Percentiles rank a stretch among this genome's conserved stretches.
Evolutionary conservation across 2,888 invertebrate genomes (phyloP).

Genomic region (Catocala nupta): DNA sequence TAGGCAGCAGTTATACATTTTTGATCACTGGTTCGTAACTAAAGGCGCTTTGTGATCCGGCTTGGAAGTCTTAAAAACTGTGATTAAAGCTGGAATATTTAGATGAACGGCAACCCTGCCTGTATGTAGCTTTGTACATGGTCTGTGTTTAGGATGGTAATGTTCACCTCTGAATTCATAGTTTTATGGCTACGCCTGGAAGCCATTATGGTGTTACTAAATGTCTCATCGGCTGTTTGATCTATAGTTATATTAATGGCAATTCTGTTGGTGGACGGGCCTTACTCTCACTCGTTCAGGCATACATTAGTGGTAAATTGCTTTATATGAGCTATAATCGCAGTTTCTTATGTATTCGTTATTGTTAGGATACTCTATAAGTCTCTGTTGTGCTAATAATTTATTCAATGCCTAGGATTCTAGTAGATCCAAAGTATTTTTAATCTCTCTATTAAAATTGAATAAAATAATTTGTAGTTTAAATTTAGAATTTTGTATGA

Average conservation of each 20-base stretch:
- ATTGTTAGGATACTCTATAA: too few relatives aligned
- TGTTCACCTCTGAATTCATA: constrained; percentile 24
- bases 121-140: constrained; percentile 22
- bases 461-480: too few relatives aligned
- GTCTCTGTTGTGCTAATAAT: too few relatives aligned
- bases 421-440: too few relatives aligned
- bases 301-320: constrained; percentile 3
- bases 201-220: constrained; percentile 35
- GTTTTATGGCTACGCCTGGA: constrained; percentile 25
- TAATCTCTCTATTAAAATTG: too few relatives aligned
- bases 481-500: too few relatives aligned
- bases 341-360: too few relatives aligned
- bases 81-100: neutral
- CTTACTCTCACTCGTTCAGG: constrained; percentile 24
- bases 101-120: constrained; percentile 7
- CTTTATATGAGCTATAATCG: neutral
- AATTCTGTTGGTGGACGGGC: constrained; percentile 32
- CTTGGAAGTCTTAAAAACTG: neutral
- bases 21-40: too few relatives aligned
- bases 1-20: too few relatives aligned
- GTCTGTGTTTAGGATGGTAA: constrained; percentile 25
- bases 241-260: constrained; percentile 42
- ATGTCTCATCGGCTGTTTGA: constrained; percentile 34
- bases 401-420: too few relatives aligned
- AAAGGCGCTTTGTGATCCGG: too few relatives aligned